These are phyloP conservation scores for Theocolax elegans DNA, from an alignment of 1,140 invertebrate species.

Conservation along the genomic window DNA sequence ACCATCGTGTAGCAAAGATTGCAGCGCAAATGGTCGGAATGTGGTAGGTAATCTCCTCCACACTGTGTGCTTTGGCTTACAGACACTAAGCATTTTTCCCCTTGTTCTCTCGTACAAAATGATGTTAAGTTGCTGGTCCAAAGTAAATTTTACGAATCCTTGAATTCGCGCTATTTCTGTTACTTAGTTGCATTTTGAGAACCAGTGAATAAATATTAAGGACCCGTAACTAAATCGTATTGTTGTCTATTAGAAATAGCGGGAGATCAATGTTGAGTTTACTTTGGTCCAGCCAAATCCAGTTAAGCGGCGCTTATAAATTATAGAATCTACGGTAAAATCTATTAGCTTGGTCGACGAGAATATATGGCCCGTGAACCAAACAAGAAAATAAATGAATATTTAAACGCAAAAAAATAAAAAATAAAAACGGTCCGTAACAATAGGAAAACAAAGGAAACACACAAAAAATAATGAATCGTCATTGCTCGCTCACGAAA, in stretches of 20 bases:
- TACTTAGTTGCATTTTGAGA: conserved; percentile 4
- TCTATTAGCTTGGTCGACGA: not conserved
- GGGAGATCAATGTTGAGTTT: not conserved
- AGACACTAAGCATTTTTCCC: too few relatives aligned
- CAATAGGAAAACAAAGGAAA: conserved; percentile 16
- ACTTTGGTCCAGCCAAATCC: conserved; percentile 6
- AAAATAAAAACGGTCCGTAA: not conserved
- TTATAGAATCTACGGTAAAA: conserved; percentile 18
- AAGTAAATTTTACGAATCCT: too few relatives aligned
- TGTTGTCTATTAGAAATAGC: conserved; percentile 5
- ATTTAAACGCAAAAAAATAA: not conserved
- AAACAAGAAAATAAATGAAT: too few relatives aligned
- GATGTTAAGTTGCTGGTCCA: too few relatives aligned
- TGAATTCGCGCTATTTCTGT: conserved; percentile 8
- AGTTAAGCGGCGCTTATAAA: too few relatives aligned
- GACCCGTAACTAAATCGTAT: too few relatives aligned
- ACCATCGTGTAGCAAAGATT: too few relatives aligned
- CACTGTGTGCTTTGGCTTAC: too few relatives aligned
- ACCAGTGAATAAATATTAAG: conserved; percentile 9
- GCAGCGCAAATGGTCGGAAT: too few relatives aligned
- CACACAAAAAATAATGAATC: conserved; percentile 5
- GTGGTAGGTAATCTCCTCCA: too few relatives aligned
- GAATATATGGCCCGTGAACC: conserved; percentile 12
- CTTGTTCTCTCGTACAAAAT: too few relatives aligned
- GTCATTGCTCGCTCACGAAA: conserved; percentile 6